A percentile compares a stretch with the other conserved stretches of the same genome.
Conservation (phyloP, 2,113 vertebrate genomes). For the rabbit (Oryctolagus cuniculus) region mOryCun1.1 NC_091441.1:115021501-115022000, state of each 20-base stretch:
- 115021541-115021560: background rate
- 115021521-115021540: background rate
- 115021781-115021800: background rate
- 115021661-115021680: background rate
- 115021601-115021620: constrained; percentile 19
- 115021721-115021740: background rate
- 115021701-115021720: constrained; percentile 7
- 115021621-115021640: background rate
- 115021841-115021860: constrained; percentile 1
- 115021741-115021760: background rate
- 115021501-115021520: background rate
- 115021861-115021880: background rate
- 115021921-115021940: background rate
- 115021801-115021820: background rate
- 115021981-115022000: background rate
- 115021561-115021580: background rate
- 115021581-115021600: background rate
- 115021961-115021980: background rate
- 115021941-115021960: background rate
- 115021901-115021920: constrained; percentile 7
- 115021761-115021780: constrained; percentile 1
- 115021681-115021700: background rate
- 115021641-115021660: constrained; percentile 26
- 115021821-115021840: constrained; percentile 29
- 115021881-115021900: background rate